These are phyloP conservation scores for Lasioglossum morio DNA, from an alignment of 2,888 invertebrate genomes.

Conservation along the genomic window DNA sequence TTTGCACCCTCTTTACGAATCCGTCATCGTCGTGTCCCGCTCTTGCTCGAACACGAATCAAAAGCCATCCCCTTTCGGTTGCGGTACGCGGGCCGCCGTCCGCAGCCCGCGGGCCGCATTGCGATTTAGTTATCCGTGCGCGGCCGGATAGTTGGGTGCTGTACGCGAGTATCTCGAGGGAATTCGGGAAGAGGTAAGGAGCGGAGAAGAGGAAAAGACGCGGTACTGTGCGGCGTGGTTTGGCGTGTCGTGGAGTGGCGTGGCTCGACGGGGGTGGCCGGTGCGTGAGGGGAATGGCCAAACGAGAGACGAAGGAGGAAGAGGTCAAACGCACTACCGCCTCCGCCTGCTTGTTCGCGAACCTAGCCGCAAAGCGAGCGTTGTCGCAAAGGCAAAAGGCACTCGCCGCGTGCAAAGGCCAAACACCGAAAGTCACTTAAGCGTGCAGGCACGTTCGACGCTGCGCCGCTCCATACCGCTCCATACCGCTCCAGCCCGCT, in stretches of 20 bases:
- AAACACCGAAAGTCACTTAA: conserved; percentile 84
- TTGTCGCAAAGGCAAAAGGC: conserved; percentile 76
- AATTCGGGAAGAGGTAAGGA: neutral
- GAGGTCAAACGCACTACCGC: conserved; percentile 61
- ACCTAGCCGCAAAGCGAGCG: conserved; percentile 65
- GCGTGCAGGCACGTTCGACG: conserved; percentile 76
- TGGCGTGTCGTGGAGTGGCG: neutral
- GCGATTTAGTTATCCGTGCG: conserved; percentile 76
- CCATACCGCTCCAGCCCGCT: neutral
- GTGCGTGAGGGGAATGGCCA: conserved; percentile 42
- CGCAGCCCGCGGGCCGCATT: conserved; percentile 34
- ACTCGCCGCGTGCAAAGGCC: conserved; percentile 74
- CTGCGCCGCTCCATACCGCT: conserved; percentile 2
- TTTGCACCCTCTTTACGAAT: conserved; percentile 37
- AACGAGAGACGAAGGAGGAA: conserved; percentile 21
- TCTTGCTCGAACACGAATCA: conserved; percentile 30
- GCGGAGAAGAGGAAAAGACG: neutral
- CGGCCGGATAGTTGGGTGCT: conserved; percentile 1
- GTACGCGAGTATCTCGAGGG: conserved; percentile 14
- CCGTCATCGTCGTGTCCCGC: conserved; percentile 33
- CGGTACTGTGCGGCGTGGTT: neutral
- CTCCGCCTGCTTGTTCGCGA: conserved; percentile 45
- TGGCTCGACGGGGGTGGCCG: conserved; percentile 12
- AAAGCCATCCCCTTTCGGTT: neutral
- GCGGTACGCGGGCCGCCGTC: conserved; percentile 3